Evolutionary conservation across 2,888 invertebrate genomes (phyloP).

Genomic region (Protonemura montana): DNA sequence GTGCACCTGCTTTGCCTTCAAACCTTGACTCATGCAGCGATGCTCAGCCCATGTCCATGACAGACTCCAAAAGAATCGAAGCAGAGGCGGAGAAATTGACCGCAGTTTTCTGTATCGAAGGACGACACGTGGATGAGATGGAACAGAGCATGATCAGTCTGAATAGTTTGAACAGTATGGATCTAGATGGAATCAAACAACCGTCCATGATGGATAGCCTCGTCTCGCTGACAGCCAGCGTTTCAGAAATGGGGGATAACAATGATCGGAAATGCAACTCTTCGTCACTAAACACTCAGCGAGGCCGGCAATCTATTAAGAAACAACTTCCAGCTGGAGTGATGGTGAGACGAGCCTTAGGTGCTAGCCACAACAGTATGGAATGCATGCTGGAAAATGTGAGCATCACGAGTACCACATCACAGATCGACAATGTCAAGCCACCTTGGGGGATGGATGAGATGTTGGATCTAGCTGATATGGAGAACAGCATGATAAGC

Average conservation of each 20-base stretch:
- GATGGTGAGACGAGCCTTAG: constrained; percentile 73
- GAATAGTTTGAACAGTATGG: constrained; percentile 62
- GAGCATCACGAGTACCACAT: constrained; percentile 64
- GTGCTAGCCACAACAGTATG: constrained; percentile 65
- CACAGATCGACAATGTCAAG: constrained; percentile 80
- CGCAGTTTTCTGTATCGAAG: constrained; percentile 59
- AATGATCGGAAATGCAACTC: not conserved
- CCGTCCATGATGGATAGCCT: constrained; percentile 80
- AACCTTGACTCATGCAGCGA: constrained; percentile 68
- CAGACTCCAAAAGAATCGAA: constrained; percentile 76
- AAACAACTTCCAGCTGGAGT: constrained; percentile 75
- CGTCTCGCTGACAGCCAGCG: constrained; percentile 65
- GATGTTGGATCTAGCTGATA: constrained; percentile 67
- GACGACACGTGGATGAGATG: constrained; percentile 56
- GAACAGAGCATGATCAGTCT: constrained; percentile 69
- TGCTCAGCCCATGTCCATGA: constrained; percentile 59
- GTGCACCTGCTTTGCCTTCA: constrained; percentile 75
- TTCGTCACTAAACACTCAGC: constrained; percentile 41
- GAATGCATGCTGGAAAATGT: constrained; percentile 69
- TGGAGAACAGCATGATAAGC: constrained; percentile 84
- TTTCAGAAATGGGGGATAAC: constrained; percentile 51
- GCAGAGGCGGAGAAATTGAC: constrained; percentile 77
- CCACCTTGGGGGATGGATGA: constrained; percentile 82
- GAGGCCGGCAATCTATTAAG: constrained; percentile 63
- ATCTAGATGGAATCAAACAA: constrained; percentile 77